A percentile compares a stretch with the other conserved stretches of the same genome.
Evolutionary conservation across 2,797 vertebrate genomes (phyloP).

Genomic region (Spea hammondii): DNA sequence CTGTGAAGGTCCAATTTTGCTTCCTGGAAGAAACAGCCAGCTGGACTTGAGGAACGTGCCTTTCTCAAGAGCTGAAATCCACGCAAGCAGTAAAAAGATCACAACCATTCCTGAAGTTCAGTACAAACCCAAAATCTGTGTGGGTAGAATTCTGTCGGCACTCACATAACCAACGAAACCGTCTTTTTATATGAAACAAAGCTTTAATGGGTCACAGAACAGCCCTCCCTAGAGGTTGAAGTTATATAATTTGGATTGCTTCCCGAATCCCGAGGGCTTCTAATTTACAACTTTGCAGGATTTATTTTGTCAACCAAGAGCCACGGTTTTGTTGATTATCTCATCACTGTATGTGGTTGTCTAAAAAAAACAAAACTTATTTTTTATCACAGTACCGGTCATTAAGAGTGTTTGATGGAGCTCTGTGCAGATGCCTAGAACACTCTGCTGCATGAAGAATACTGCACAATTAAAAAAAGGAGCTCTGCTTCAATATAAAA

Average conservation of each 20-base stretch:
- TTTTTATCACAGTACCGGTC: conserved; percentile 39
- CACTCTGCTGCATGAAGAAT: conserved; percentile 5
- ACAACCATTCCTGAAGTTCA: background rate
- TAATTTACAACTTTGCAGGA: background rate
- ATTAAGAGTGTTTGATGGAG: conserved; percentile 1
- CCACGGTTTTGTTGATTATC: background rate
- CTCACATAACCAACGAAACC: background rate
- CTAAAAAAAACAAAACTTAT: too few species aligned
- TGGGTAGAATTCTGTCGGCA: background rate
- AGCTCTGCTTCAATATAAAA: conserved; percentile 39
- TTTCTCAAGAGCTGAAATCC: background rate
- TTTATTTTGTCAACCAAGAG: background rate
- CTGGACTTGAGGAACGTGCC: conserved; percentile 3
- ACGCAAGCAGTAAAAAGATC: background rate
- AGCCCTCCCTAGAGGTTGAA: background rate
- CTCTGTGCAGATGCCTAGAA: conserved; percentile 11
- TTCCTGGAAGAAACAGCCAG: conserved; percentile 13
- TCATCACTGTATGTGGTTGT: background rate
- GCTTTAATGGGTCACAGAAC: conserved; percentile 7
- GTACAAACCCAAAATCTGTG: background rate
- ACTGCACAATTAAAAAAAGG: conserved; percentile 5
- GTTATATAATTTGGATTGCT: too few species aligned
- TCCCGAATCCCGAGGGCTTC: too few species aligned
- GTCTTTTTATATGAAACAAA: conserved; percentile 47
- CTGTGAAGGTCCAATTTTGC: background rate